Evolutionary conservation across 2,797 vertebrate species (phyloP), one percentile per base, ranked within the genome.

Genomic region (Macropodus opercularis): DNA sequence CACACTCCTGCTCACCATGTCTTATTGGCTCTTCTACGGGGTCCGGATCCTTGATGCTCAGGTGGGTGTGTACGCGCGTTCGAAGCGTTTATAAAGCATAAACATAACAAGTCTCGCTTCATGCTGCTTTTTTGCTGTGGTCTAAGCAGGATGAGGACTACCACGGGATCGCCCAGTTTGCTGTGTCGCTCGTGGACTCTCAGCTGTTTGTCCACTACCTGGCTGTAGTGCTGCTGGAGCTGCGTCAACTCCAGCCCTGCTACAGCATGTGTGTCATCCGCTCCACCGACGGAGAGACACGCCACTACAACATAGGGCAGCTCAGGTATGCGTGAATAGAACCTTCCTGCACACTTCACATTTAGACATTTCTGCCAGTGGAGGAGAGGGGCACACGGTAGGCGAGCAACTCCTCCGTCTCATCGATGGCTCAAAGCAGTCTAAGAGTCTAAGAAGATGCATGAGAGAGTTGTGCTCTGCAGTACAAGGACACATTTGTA

Each of bases 21-120:
- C 97, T 82, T 99, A 98, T 78, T 99, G 97, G 97, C 95, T 99
- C 6, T 99, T 98, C 52, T 99, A 96, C 0, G 95, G 95, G 3
- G 96, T 98, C 51, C 93, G 97, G 59, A 98, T 99, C 76, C 87
- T 99, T 41, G 97, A 98, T 63, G 92, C 94, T 0, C 94, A 94
- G 91, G 93, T 93, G 55, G 43, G 82, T 64, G 11, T 14, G 6
- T 23, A n/a, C 18, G n/a, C n/a, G 1, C 6, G 19, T 12, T 31
- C 2, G 4, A 26, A 27, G 3, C 15, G 6, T 13, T 51, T 44
- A 6, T 36, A 47, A 49, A 18, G 14, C 7, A 40, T 12, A 27
- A 18, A 44, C 15, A 8, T 41, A 7, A 22, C 0, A 13, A 41
- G 10, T 26, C 0, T 12, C 26, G 0, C 14, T 17, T 11, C 4